A percentile compares a stretch with the other conserved stretches of the same genome.
Conservation (phyloP, 2,888 invertebrate genomes). For the Drosophila meridiana region DNA sequence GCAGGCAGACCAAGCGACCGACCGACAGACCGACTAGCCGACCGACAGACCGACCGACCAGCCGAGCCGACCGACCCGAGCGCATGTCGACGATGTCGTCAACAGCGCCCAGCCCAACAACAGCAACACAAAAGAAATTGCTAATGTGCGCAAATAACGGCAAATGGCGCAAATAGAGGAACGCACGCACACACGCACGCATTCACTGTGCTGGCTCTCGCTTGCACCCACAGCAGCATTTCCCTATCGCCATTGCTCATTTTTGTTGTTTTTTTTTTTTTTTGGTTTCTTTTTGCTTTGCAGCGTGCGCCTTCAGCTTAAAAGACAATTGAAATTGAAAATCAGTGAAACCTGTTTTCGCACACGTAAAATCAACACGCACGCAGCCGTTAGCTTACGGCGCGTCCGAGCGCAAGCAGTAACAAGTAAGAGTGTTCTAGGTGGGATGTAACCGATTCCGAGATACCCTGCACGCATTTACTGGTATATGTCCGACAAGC, state of each 20-base stretch:
- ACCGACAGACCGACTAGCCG: constrained; percentile 11
- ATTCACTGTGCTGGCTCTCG: constrained; percentile 2
- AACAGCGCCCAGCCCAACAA: constrained; percentile 41
- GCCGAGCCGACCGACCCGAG: background rate
- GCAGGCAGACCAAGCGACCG: background rate
- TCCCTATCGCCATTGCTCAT: constrained; percentile 11
- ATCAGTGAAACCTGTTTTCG: constrained; percentile 75
- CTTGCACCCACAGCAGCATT: background rate
- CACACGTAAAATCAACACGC: constrained; percentile 58
- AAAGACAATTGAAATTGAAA: constrained; percentile 76
- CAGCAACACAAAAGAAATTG: constrained; percentile 69
- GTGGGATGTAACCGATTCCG: background rate
- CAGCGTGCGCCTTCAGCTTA: constrained; percentile 18
- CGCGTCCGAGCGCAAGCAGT: background rate
- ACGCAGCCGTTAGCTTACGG: constrained; percentile 27
- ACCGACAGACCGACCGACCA: background rate
- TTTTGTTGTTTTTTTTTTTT: background rate
- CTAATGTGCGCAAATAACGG: constrained; percentile 72
- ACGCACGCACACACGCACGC: constrained; percentile 25
- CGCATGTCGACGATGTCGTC: constrained; percentile 26
- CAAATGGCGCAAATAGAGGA: constrained; percentile 63
- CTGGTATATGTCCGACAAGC: background rate
- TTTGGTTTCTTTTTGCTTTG: background rate
- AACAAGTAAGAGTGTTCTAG: constrained; percentile 16
- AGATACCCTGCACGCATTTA: background rate